Percentiles rank a stretch among this genome's conserved stretches.
These are phyloP conservation scores for Dryocosmus kuriphilus DNA, from an alignment of 2,888 invertebrate genomes.

Conservation along the genomic window DNA sequence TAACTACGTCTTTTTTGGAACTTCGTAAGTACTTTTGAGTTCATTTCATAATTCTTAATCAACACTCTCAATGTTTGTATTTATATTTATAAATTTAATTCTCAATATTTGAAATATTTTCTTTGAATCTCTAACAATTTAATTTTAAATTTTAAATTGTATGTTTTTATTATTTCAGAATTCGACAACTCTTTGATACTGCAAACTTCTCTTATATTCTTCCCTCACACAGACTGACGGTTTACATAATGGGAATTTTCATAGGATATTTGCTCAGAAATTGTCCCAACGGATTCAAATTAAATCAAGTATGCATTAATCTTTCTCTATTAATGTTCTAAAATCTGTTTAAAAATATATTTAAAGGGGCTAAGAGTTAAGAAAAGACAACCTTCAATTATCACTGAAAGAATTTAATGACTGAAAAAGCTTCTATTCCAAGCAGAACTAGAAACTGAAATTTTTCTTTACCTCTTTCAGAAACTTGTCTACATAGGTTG, in stretches of 20 bases:
- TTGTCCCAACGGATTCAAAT: slow-evolving; percentile 74
- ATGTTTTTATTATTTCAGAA: slow-evolving; percentile 75
- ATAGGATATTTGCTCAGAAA: slow-evolving; percentile 81
- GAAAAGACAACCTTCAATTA: too few species aligned
- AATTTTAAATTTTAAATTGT: background rate
- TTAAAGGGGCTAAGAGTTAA: background rate
- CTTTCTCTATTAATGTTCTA: background rate
- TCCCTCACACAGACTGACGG: slow-evolving; percentile 83
- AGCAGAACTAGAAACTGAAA: too few species aligned
- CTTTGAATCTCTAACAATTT: slow-evolving; percentile 8
- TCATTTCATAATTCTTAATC: slow-evolving; percentile 10
- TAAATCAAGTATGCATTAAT: slow-evolving; percentile 77
- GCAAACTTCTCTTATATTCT: slow-evolving; percentile 85
- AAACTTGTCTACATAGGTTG: slow-evolving; percentile 80
- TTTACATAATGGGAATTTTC: slow-evolving; percentile 84
- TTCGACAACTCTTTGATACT: slow-evolving; percentile 83
- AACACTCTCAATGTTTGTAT: too few species aligned
- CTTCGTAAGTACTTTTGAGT: slow-evolving; percentile 80
- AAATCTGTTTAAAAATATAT: background rate
- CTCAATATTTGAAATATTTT: background rate
- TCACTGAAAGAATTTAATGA: too few species aligned
- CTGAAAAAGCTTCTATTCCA: too few species aligned
- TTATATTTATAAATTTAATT: too few species aligned
- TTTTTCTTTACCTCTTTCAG: slow-evolving; percentile 66
- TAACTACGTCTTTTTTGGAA: slow-evolving; percentile 85